phyloP scores from a whole-genome alignment of 2,113 vertebrate species.

The Passerina amoena region DNA sequence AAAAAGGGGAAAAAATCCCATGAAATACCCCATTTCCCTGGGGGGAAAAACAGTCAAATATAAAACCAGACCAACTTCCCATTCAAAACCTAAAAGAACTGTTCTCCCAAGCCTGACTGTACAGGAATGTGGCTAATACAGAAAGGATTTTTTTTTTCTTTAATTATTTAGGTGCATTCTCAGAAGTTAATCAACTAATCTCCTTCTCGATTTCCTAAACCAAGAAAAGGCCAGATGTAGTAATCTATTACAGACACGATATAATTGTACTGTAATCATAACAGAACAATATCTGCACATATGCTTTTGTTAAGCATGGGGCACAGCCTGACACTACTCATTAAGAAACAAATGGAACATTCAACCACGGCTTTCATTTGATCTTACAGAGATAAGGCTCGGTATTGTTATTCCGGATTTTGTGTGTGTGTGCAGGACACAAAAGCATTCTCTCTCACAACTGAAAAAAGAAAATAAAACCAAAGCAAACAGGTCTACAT shows the following conservation, averaged over 20 bases:
- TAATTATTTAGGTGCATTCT: slow-evolving; percentile 20
- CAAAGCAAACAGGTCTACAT: neutral
- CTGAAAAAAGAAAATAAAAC: neutral
- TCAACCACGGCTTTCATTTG: slow-evolving; percentile 41
- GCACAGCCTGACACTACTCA: slow-evolving; percentile 55
- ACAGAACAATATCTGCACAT: slow-evolving; percentile 63
- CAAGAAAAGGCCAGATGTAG: slow-evolving; percentile 38
- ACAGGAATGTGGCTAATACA: neutral
- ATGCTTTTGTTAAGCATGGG: slow-evolving; percentile 61
- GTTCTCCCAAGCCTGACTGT: neutral
- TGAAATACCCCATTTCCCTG: rapidly evolving
- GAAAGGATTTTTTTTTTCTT: neutral
- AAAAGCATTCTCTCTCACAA: neutral
- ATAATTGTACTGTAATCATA: slow-evolving; percentile 63
- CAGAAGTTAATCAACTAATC: slow-evolving; percentile 46
- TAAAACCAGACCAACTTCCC: neutral
- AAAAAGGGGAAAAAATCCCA: rapidly evolving
- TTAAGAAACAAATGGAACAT: slow-evolving; percentile 64
- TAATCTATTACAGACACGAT: slow-evolving; percentile 49
- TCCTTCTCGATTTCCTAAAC: neutral
- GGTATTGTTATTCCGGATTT: slow-evolving; percentile 13
- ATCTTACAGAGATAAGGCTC: slow-evolving; percentile 34
- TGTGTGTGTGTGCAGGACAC: neutral
- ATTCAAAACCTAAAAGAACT: neutral
- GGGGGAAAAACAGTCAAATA: neutral